These are phyloP conservation scores for Battus philenor DNA, from an alignment of 1,140 invertebrate genomes.

Conservation along the genomic window DNA sequence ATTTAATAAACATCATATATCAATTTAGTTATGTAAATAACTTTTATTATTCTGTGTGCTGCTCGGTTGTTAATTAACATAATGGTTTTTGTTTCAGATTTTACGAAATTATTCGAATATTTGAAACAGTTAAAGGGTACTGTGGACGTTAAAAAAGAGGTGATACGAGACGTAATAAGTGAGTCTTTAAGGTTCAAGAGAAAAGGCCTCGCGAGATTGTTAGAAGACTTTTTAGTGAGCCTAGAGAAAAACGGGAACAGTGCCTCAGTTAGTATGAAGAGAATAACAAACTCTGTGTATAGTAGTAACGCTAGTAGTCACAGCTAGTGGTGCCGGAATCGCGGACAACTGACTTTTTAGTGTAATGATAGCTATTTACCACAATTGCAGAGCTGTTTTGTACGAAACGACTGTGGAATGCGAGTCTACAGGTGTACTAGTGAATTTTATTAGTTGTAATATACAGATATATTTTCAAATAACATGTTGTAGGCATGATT, in stretches of 20 bases:
- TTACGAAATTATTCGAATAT: slow-evolving; percentile 78
- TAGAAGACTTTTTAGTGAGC: slow-evolving; percentile 71
- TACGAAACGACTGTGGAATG: background rate
- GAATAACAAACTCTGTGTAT: slow-evolving; percentile 40
- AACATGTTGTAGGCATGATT: no score
- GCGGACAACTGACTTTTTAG: slow-evolving; percentile 1
- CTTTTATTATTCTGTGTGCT: no score
- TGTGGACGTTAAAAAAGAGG: slow-evolving; percentile 76
- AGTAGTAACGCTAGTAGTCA: slow-evolving; percentile 37
- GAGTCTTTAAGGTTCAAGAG: slow-evolving; percentile 85
- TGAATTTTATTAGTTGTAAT: slow-evolving; percentile 11
- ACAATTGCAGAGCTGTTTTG: slow-evolving; percentile 1
- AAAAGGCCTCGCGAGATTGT: slow-evolving; percentile 77
- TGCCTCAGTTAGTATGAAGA: slow-evolving; percentile 53
- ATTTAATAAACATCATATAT: no score
- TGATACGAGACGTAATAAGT: slow-evolving; percentile 81
- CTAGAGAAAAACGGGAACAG: slow-evolving; percentile 72
- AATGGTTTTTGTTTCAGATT: slow-evolving; percentile 79
- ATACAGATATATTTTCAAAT: slow-evolving; percentile 5
- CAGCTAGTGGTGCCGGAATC: slow-evolving; percentile 45
- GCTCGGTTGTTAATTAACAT: no score
- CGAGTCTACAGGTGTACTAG: slow-evolving; percentile 7
- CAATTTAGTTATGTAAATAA: no score
- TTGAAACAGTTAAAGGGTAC: slow-evolving; percentile 80
- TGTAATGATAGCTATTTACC: background rate